Evolutionary conservation across 2,113 vertebrate genomes (phyloP).

Genomic region (Aspidoscelis tigris): DNA sequence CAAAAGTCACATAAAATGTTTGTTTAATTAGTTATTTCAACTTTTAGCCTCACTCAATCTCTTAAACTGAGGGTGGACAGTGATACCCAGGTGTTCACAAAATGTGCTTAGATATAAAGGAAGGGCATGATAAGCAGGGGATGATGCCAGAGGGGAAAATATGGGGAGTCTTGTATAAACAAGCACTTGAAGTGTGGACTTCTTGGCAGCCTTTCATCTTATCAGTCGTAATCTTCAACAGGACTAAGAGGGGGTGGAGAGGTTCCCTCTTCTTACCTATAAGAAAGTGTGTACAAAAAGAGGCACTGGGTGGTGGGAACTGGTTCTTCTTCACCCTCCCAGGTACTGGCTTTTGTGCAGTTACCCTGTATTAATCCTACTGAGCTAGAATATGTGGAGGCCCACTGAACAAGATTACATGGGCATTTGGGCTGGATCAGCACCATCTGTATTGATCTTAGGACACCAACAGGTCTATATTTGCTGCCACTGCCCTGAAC

Average conservation of each 20-base stretch:
- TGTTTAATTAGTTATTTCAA: conserved; percentile 17
- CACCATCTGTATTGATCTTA: too few species aligned
- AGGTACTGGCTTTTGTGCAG: too few species aligned
- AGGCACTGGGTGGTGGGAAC: too few species aligned
- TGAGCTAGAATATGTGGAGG: too few species aligned
- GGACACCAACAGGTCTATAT: too few species aligned
- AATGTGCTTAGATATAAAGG: not conserved
- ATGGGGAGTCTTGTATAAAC: not conserved
- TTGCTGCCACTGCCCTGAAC: too few species aligned
- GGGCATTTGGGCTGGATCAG: too few species aligned
- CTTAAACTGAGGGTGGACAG: not conserved
- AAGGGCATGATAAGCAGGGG: not conserved
- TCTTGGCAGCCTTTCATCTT: not conserved
- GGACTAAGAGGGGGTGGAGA: not conserved
- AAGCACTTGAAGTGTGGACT: not conserved
- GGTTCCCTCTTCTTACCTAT: not conserved
- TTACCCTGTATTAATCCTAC: too few species aligned
- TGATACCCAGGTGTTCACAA: not conserved
- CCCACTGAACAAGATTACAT: too few species aligned
- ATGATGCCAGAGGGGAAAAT: not conserved
- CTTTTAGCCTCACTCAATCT: not conserved
- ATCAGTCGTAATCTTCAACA: not conserved
- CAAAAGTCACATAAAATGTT: not conserved
- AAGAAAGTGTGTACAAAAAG: too few species aligned
- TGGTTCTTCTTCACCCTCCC: too few species aligned